A percentile compares a stretch with the other conserved stretches of the same genome.
Evolutionary conservation across 2,797 vertebrate genomes (phyloP).

Genomic region (Tenualosa ilisha): DNA sequence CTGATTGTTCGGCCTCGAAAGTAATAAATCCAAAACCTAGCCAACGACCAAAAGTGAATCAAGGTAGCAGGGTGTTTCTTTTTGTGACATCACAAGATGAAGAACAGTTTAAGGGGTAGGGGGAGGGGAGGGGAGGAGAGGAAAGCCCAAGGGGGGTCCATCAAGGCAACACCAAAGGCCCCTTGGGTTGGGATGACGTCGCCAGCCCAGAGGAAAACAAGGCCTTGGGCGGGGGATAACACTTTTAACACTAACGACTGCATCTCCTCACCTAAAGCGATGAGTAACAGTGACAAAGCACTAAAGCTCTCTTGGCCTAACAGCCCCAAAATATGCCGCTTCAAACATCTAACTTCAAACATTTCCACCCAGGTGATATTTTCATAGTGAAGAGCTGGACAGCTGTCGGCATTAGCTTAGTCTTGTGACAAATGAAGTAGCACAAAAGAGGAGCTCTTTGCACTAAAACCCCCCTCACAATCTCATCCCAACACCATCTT

Average conservation of each 20-base stretch:
- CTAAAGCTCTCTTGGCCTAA: not conserved
- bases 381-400: not conserved
- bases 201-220: conserved; percentile 64
- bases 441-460: not conserved
- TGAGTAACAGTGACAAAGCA: not conserved
- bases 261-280: conserved; percentile 4
- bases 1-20: conserved; percentile 99
- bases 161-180: conserved; percentile 76
- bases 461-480: conserved; percentile 26
- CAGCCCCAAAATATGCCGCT: not conserved
- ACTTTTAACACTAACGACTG: not conserved
- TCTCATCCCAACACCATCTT: conserved; percentile 91
- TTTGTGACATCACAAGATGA: conserved; percentile 99
- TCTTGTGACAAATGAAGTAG: not conserved
- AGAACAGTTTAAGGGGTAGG: conserved; percentile 95
- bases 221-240: conserved; percentile 55
- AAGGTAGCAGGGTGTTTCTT: conserved; percentile 98
- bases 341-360: not conserved
- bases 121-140: conserved; percentile 56
- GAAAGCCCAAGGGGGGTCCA: conserved; percentile 73
- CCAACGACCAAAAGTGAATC: conserved; percentile 99
- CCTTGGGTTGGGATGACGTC: conserved; percentile 87
- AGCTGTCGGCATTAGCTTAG: not conserved
- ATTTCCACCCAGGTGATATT: not conserved
- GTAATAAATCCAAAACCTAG: conserved; percentile 99